Evolutionary conservation across 2,888 invertebrate species (phyloP).

Genomic region (Psylliodes chrysocephalus): DNA sequence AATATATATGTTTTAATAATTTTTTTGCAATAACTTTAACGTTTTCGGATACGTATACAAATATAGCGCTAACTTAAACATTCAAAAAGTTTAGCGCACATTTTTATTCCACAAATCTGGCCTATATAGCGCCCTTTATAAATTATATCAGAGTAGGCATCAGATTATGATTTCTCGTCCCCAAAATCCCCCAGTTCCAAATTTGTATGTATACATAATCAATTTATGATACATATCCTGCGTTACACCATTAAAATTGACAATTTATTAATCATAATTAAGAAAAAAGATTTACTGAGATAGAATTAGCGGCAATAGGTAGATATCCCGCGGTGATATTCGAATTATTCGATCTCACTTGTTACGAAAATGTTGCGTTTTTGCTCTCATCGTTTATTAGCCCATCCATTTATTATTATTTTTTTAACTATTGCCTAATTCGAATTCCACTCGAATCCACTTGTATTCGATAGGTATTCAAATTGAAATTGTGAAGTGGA

Average conservation of each 20-base stretch:
- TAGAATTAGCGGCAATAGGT: not conserved
- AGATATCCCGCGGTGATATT: not conserved
- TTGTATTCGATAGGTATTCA: not conserved
- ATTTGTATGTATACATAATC: too few relatives aligned
- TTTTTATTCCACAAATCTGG: too few relatives aligned
- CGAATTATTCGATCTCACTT: slow-evolving; percentile 1
- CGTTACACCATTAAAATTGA: not conserved
- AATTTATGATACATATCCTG: too few relatives aligned
- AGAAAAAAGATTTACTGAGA: slow-evolving; percentile 8
- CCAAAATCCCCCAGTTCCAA: too few relatives aligned
- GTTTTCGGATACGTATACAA: too few relatives aligned
- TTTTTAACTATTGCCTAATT: not conserved
- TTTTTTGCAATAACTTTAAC: too few relatives aligned
- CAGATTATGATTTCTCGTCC: too few relatives aligned
- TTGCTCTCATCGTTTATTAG: not conserved
- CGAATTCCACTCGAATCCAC: not conserved
- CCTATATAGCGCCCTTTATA: too few relatives aligned
- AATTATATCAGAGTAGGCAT: too few relatives aligned
- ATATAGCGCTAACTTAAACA: too few relatives aligned
- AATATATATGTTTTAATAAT: too few relatives aligned
- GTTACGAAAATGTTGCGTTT: slow-evolving; percentile 10
- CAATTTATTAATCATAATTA: not conserved
- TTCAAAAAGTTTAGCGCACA: too few relatives aligned
- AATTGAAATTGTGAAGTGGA: not conserved
- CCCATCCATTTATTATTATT: not conserved